Evolutionary conservation across 2,888 invertebrate species (phyloP), one percentile per base, ranked within the genome.

Genomic region (Sarcophaga subvicina): DNA sequence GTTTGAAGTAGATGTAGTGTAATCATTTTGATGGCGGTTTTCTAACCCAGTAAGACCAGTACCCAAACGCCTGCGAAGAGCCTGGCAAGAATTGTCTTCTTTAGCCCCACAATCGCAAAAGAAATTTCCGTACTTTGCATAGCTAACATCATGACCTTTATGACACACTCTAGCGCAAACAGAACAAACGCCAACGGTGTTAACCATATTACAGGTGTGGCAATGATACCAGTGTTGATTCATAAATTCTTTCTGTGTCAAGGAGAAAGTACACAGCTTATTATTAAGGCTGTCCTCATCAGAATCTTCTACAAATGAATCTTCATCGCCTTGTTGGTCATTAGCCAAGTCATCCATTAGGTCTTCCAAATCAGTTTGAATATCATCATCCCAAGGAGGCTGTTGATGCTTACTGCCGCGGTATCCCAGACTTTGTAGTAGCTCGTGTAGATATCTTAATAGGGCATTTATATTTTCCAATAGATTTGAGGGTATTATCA

Each of bases 31-130:
- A 72, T 90, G 87, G 17, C 71, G 71, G 85, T 88, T 85, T 22
- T 89, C 90, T 0, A 81, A 75, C 1, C 79, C 80, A n/a, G 88
- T 27, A 6, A 87, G 71, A 70, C 89, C 77, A 45, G 47, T 64
- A 5, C 89, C 72, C 88, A 91, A 90, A 79, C 93, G 91, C 10
- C 93, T 90, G 37, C 94, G 94, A 27, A 94, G 88, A 0, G 94
- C 96, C 91, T 96, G 95, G 90, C 97, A 97, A 1, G 96, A 95
- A 1, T 96, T 96, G 91, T 98, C 98, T 75, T 98, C 98, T 92
- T 98, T 99, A 1, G 99, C 99, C 3, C 99, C 99, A 92, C 99
- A 99, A 93, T 99, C 99, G 92, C 99, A 99, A 94, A 99, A 99
- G 95, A 99, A 99, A 91, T 99, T 99, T 1, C 99, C 99, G 92